Evolutionary conservation across 1,140 invertebrate species (phyloP).

Genomic region (Gryllus bimaculatus): DNA sequence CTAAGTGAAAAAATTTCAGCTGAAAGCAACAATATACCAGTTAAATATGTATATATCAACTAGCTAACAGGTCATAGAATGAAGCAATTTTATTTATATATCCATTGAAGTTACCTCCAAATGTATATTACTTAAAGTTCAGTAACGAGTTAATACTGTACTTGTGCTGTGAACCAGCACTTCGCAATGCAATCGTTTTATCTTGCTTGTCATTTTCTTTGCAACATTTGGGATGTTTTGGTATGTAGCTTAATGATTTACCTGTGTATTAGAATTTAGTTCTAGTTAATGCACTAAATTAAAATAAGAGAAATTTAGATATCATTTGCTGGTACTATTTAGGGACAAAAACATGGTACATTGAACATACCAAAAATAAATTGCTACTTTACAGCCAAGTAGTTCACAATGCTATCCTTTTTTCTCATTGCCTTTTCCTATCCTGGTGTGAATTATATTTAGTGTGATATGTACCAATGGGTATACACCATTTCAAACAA

Average conservation of each 20-base stretch:
- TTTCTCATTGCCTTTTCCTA: too few relatives aligned
- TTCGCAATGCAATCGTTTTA: background rate
- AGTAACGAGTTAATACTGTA: background rate
- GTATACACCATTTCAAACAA: too few relatives aligned
- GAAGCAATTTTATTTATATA: background rate
- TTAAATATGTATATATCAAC: background rate
- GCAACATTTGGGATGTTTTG: background rate
- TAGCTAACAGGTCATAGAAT: background rate
- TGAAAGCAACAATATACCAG: background rate
- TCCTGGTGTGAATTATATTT: too few relatives aligned
- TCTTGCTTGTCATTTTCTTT: background rate
- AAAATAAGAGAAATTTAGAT: background rate
- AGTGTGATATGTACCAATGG: too few relatives aligned
- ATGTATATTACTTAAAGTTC: background rate
- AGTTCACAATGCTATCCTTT: too few relatives aligned
- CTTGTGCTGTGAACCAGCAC: background rate
- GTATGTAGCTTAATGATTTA: background rate
- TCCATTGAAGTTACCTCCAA: background rate
- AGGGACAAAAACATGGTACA: background rate
- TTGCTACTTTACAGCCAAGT: background rate
- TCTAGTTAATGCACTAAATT: slow-evolving; percentile 1
- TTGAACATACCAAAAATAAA: slow-evolving; percentile 6
- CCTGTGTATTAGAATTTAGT: background rate
- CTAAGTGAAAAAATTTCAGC: background rate
- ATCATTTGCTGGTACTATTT: background rate